phyloP scores from a whole-genome alignment of 2,113 vertebrate species.

The Mustela lutreola region DNA sequence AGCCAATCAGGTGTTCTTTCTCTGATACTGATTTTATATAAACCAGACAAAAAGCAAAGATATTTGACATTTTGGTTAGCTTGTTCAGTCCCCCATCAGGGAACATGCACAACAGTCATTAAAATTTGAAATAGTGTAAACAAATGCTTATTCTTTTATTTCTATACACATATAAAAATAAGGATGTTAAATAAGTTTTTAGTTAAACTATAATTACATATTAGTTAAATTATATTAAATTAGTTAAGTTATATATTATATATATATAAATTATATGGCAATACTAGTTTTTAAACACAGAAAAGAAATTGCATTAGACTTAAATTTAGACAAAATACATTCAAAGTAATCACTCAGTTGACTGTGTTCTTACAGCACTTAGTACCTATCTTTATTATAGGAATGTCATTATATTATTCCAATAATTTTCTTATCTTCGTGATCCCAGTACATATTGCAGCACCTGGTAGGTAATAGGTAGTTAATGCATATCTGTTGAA shows the following conservation, averaged over 20 bases:
- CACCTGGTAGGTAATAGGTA: background rate
- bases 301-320: background rate
- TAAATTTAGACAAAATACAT: conserved; percentile 49
- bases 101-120: background rate
- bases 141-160: too few species aligned
- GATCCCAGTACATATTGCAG: background rate
- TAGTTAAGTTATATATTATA: too few species aligned
- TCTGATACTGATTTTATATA: background rate
- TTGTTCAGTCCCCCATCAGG: background rate
- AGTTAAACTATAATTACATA: too few species aligned
- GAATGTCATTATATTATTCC: conserved; percentile 4
- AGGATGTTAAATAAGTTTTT: background rate
- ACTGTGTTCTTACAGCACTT: background rate
- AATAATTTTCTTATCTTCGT: conserved; percentile 18
- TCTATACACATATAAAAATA: background rate
- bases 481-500: conserved; percentile 5
- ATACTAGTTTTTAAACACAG: background rate
- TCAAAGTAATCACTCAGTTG: background rate
- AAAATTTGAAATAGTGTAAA: background rate
- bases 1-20: conserved; percentile 46
- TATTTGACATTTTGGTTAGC: background rate
- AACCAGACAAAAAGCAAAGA: background rate
- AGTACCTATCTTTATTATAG: background rate
- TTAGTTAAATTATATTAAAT: too few species aligned
- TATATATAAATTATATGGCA: background rate